These are phyloP conservation scores for Eremobia ochroleuca DNA, from an alignment of 2,888 invertebrate species.

Conservation along the genomic window DNA sequence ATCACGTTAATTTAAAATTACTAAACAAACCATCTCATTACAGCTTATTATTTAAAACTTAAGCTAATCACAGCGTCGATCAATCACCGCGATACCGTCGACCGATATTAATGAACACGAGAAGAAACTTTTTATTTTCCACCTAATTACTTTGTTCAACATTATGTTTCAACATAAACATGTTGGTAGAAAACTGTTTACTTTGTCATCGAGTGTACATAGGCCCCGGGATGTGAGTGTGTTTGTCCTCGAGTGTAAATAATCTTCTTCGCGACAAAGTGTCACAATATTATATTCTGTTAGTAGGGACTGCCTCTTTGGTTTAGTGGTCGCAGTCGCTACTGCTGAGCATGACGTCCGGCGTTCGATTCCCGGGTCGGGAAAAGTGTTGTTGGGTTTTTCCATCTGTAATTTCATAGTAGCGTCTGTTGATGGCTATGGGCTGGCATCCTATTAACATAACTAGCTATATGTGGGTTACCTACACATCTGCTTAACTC, in stretches of 20 bases:
- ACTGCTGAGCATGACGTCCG: background rate
- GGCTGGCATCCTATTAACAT: too few relatives aligned
- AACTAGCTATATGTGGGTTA: too few relatives aligned
- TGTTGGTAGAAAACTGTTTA: slow-evolving; percentile 44
- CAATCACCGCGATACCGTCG: slow-evolving; percentile 67
- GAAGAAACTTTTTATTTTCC: slow-evolving; percentile 53
- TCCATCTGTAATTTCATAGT: too few relatives aligned
- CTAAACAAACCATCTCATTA: slow-evolving; percentile 67
- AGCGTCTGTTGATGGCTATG: too few relatives aligned
- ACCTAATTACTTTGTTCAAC: slow-evolving; percentile 49
- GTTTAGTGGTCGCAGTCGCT: background rate
- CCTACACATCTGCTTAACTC: too few relatives aligned
- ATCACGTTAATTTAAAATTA: background rate
- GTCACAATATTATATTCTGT: slow-evolving; percentile 33
- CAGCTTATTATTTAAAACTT: slow-evolving; percentile 70
- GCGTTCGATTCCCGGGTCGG: background rate
- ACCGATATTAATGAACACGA: slow-evolving; percentile 58
- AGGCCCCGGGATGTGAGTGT: slow-evolving; percentile 51
- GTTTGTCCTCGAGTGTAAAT: slow-evolving; percentile 45
- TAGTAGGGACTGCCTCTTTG: background rate
- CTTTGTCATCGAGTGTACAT: slow-evolving; percentile 42
- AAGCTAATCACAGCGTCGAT: slow-evolving; percentile 70
- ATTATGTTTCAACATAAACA: slow-evolving; percentile 48
- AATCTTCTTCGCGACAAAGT: slow-evolving; percentile 39
- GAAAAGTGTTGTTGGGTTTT: background rate